Evolutionary conservation across 2,113 vertebrate species (phyloP), one percentile per base, ranked within the genome.

Genomic region (Podarcis cretensis): DNA sequence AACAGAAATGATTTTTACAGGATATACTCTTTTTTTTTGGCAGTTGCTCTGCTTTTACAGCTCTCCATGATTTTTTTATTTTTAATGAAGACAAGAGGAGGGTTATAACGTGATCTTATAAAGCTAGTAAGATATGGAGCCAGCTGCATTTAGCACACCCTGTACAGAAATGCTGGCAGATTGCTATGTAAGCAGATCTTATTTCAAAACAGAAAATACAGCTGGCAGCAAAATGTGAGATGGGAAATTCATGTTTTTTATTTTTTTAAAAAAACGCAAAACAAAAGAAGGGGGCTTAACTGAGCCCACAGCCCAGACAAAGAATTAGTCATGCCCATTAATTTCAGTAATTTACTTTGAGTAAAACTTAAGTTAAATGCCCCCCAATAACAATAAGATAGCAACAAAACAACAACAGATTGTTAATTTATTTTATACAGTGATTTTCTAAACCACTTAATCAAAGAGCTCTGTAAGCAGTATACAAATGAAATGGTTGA

Each of bases 221-320:
- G 89, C 68, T 92, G 74, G 10, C 54, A 89, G 0, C 71, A 73
- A 91, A 92, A 54, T 35, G 4, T 92, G 73, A 65, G 80, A 27
- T 90, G 82, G 16, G 79, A 48, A 43, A 48, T 66, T 84, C 90
- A 35, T 75, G 85, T 6, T 83, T 90, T 82, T 88, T 85, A 35
- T 89, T 83, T 82, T 89, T 85, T 88, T 76, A 63, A 25, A 69
- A 83, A 23, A 13, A n/a, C 20, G 3, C 37, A 83, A 25, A 89
- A 87, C 1, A 13, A 82, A 59, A 81, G 90, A 85, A 91, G 2
- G 1, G 25, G 18, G 40, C n/a, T 80, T n/a, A 89, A 27, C 63
- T 7, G 30, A 48, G 8, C 6, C 83, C 54, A 75, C n/a, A 85
- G 48, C 20, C 48, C 25, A 84, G 27, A 40, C 66, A 20, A 37